A percentile compares a stretch with the other conserved stretches of the same genome.
Conservation (phyloP, 2,888 invertebrate genomes). For the Xestobium rufovillosum region DNA sequence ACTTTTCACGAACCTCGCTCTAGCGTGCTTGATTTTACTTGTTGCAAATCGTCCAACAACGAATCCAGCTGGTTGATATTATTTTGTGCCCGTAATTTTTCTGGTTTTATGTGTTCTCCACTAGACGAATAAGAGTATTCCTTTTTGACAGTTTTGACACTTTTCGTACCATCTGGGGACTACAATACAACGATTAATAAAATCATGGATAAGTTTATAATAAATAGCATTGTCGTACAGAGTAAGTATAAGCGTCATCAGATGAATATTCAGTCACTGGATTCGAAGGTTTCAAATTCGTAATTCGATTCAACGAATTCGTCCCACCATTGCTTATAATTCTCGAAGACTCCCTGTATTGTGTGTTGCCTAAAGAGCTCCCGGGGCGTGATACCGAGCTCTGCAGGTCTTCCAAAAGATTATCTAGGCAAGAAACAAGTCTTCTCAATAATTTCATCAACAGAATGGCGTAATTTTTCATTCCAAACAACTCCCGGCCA, state of each 20-base stretch:
- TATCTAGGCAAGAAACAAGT: slow-evolving; percentile 34
- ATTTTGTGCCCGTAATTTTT: slow-evolving; percentile 42
- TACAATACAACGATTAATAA: slow-evolving; percentile 22
- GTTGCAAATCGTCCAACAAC: slow-evolving; percentile 64
- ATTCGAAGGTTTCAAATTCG: slow-evolving; percentile 36
- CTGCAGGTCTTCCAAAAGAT: slow-evolving; percentile 42
- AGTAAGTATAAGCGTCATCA: slow-evolving; percentile 39
- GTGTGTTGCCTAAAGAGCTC: slow-evolving; percentile 34
- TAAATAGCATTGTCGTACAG: slow-evolving; percentile 27
- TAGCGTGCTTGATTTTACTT: slow-evolving; percentile 31
- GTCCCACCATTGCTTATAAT: slow-evolving; percentile 26
- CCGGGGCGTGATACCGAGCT: slow-evolving; percentile 40
- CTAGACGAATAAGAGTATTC: slow-evolving; percentile 38
- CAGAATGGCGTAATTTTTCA: no score
- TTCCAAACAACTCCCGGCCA: no score
- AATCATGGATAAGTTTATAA: not conserved
- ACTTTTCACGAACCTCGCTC: not conserved
- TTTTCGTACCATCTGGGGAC: slow-evolving; percentile 40
- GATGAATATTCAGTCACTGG: slow-evolving; percentile 40
- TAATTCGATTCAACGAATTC: slow-evolving; percentile 35
- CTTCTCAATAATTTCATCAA: no score
- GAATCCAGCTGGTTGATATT: slow-evolving; percentile 72
- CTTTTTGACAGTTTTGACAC: slow-evolving; percentile 38
- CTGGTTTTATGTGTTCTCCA: slow-evolving; percentile 30
- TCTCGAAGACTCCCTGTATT: slow-evolving; percentile 30